Conservation (phyloP, 2,113 vertebrate species). For the Rutilus rutilus region DNA sequence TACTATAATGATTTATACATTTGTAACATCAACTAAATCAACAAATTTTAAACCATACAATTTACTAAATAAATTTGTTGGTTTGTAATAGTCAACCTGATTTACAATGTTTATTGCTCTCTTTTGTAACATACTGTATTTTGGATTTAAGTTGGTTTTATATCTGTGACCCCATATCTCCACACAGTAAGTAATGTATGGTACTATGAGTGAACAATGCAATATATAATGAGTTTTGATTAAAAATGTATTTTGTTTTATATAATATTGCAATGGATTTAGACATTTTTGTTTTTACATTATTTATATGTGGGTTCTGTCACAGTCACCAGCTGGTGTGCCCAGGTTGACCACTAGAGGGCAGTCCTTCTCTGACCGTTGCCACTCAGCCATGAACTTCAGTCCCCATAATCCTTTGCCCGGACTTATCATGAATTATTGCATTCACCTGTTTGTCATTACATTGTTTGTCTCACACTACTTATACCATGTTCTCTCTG, state of each 20-base stretch:
- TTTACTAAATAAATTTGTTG: background rate
- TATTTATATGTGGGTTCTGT: too few species aligned
- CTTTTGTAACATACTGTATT: background rate
- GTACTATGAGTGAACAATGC: too few species aligned
- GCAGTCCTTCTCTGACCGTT: too few species aligned
- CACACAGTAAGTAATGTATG: too few species aligned
- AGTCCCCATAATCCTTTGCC: too few species aligned
- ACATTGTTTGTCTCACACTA: too few species aligned
- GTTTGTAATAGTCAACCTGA: background rate
- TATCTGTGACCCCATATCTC: background rate
- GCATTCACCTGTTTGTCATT: too few species aligned
- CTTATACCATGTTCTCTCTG: too few species aligned
- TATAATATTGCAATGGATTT: slow-evolving; percentile 36
- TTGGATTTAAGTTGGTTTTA: background rate
- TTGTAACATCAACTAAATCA: background rate
- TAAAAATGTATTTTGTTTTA: background rate
- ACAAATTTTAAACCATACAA: background rate
- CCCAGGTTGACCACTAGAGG: too few species aligned
- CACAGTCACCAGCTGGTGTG: too few species aligned
- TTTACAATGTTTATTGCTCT: background rate
- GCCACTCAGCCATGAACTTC: too few species aligned
- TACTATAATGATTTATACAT: background rate
- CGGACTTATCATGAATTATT: too few species aligned
- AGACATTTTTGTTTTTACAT: background rate
- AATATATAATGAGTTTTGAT: background rate